Conservation (phyloP, 1,140 invertebrate genomes). For the Monochamus saltuarius region DNA sequence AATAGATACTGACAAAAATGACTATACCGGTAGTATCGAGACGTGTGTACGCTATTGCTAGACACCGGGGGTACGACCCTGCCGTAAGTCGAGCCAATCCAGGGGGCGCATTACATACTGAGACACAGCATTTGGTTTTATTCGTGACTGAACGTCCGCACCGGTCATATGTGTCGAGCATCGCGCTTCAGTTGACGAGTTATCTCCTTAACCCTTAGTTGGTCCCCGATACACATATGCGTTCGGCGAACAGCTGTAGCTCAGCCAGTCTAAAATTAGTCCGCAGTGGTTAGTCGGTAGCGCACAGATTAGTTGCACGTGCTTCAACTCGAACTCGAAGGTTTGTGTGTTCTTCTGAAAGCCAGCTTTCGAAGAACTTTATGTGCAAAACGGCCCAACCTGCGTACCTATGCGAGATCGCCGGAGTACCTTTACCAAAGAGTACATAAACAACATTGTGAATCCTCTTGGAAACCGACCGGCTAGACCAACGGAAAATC, state of each 20-base stretch:
- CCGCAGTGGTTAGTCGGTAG: conserved; percentile 20
- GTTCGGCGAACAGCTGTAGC: conserved; percentile 33
- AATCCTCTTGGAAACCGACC: conserved; percentile 43
- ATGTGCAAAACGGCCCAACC: conserved; percentile 41
- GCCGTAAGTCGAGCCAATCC: conserved; percentile 10
- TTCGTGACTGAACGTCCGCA: conserved; percentile 36
- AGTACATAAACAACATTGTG: conserved; percentile 50
- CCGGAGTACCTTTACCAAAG: conserved; percentile 50
- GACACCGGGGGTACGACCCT: no score
- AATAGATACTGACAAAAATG: no score
- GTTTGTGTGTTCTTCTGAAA: conserved; percentile 1
- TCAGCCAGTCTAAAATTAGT: conserved; percentile 38
- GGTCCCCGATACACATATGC: conserved; percentile 1
- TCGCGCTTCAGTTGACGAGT: conserved; percentile 28
- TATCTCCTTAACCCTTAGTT: conserved; percentile 22
- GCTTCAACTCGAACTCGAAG: neutral
- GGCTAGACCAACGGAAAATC: conserved; percentile 30
- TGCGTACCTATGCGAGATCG: conserved; percentile 51
- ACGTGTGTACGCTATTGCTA: no score
- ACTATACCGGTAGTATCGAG: no score
- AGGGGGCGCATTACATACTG: conserved; percentile 38
- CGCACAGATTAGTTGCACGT: conserved; percentile 14
- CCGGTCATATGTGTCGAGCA: conserved; percentile 33
- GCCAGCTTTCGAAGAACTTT: conserved; percentile 32
- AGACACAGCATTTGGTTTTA: conserved; percentile 29